A percentile compares a stretch with the other conserved stretches of the same genome.
phyloP scores from a whole-genome alignment of 2,797 vertebrate genomes.

The Notolepis coatsorum region DNA sequence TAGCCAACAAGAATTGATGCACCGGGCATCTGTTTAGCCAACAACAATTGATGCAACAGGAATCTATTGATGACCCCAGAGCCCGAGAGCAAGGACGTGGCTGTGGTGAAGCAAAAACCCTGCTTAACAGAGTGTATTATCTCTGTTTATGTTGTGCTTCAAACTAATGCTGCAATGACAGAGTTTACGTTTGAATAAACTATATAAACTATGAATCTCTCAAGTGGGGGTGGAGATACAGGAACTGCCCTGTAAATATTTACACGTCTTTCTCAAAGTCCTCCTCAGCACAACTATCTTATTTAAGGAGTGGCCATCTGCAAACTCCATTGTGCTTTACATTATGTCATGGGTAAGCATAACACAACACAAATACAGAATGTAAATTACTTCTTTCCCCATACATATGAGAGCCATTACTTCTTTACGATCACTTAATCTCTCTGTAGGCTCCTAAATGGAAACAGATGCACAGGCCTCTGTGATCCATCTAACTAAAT shows the following conservation, averaged over 20 bases:
- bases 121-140: too few relatives aligned
- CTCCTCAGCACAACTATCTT: slow-evolving; percentile 20
- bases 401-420: slow-evolving; percentile 61
- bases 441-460: slow-evolving; percentile 57
- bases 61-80: too few relatives aligned
- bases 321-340: slow-evolving; percentile 26
- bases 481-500: slow-evolving; percentile 35
- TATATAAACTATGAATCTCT: too few relatives aligned
- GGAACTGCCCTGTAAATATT: slow-evolving; percentile 37
- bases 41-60: too few relatives aligned
- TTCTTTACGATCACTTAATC: slow-evolving; percentile 58
- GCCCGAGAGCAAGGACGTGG: too few relatives aligned
- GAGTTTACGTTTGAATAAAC: slow-evolving; percentile 24
- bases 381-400: slow-evolving; percentile 57
- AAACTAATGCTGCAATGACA: background rate
- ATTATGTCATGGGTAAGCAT: slow-evolving; percentile 57
- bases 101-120: too few relatives aligned
- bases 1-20: slow-evolving; percentile 57
- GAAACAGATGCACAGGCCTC: slow-evolving; percentile 64
- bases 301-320: background rate
- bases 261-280: slow-evolving; percentile 17
- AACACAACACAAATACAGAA: slow-evolving; percentile 55
- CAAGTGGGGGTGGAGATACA: slow-evolving; percentile 5
- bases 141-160: slow-evolving; percentile 15
- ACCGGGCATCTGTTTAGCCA: slow-evolving; percentile 40